Conservation (phyloP, 2,888 invertebrate species). For the Hedychridium roseum region DNA sequence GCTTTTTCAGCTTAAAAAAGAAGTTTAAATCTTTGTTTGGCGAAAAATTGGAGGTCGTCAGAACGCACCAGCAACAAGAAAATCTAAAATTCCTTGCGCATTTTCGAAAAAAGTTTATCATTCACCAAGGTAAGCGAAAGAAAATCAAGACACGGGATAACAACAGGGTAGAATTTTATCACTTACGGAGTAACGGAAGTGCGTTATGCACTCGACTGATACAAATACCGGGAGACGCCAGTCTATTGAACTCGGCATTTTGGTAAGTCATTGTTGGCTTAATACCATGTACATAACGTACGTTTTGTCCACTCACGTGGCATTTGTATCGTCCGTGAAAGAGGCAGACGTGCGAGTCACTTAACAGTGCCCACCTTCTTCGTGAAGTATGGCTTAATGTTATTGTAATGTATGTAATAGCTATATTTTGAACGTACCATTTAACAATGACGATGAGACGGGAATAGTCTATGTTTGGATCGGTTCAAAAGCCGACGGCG, state of each 20-base stretch:
- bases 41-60: slow-evolving; percentile 91
- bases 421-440: slow-evolving; percentile 91
- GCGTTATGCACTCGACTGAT: slow-evolving; percentile 91
- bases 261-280: no score
- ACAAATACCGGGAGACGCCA: slow-evolving; percentile 87
- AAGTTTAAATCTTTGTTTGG: slow-evolving; percentile 89
- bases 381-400: no score
- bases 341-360: no score
- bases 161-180: slow-evolving; percentile 84
- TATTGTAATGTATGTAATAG: slow-evolving; percentile 68
- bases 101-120: slow-evolving; percentile 93
- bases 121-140: slow-evolving; percentile 86
- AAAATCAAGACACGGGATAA: slow-evolving; percentile 56
- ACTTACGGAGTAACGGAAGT: slow-evolving; percentile 95
- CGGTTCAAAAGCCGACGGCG: slow-evolving; percentile 83
- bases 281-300: no score
- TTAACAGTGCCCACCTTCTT: no score
- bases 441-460: slow-evolving; percentile 83
- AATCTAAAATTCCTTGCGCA: slow-evolving; percentile 98
- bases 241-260: slow-evolving; percentile 90
- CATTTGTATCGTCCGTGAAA: no score
- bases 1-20: slow-evolving; percentile 75
- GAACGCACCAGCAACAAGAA: slow-evolving; percentile 98
- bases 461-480: slow-evolving; percentile 98
- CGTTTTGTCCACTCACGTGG: no score